Conservation (phyloP, 2,797 vertebrate genomes). For the Acanthurus tractus region DNA sequence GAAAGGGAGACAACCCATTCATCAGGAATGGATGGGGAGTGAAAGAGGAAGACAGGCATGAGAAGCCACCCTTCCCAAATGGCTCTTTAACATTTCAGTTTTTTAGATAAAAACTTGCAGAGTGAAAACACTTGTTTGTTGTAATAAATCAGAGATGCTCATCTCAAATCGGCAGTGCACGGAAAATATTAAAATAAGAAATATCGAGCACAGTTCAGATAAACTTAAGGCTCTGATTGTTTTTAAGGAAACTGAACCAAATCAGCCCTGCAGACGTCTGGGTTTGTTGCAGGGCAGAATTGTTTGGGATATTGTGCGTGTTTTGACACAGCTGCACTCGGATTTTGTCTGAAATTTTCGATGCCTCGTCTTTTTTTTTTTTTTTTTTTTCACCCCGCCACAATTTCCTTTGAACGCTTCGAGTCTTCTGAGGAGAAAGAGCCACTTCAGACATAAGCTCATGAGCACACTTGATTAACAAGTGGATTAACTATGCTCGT, state of each 20-base stretch:
- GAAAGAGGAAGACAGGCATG: conserved; percentile 70
- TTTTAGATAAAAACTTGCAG: conserved; percentile 50
- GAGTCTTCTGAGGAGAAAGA: conserved; percentile 81
- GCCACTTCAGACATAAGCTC: conserved; percentile 84
- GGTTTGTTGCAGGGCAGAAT: conserved; percentile 6
- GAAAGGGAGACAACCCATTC: conserved; percentile 56
- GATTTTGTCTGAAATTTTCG: conserved; percentile 64
- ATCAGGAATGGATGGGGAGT: conserved; percentile 62
- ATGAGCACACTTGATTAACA: conserved; percentile 88
- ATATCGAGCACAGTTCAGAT: neutral
- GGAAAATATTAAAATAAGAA: neutral
- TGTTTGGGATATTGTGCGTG: conserved; percentile 20
- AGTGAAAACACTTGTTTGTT: conserved; percentile 39
- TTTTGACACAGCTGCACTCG: conserved; percentile 61
- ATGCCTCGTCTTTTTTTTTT: conserved; percentile 49
- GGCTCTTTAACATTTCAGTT: conserved; percentile 55
- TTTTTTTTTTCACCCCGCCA: conserved; percentile 63
- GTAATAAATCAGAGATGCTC: conserved; percentile 20
- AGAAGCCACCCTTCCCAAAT: conserved; percentile 46
- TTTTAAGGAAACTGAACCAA: neutral
- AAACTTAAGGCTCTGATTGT: neutral
- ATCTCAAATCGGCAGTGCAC: conserved; percentile 14
- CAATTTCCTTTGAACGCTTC: conserved; percentile 80
- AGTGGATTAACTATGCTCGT: conserved; percentile 88
- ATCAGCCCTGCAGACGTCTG: neutral